A percentile compares a stretch with the other conserved stretches of the same genome.
Evolutionary conservation across 2,797 vertebrate genomes (phyloP).

Genomic region (Chrosomus eos): DNA sequence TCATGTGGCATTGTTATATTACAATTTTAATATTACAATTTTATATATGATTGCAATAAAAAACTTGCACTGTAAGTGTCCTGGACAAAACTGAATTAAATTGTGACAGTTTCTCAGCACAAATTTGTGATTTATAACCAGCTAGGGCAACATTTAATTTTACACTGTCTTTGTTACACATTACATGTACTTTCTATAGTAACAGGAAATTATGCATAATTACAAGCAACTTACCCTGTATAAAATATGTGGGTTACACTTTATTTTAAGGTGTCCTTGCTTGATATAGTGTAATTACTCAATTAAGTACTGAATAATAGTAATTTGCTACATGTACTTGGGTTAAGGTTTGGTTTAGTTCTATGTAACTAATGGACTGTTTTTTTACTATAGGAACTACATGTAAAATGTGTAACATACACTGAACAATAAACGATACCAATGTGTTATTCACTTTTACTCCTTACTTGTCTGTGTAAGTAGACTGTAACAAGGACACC

Average conservation of each 20-base stretch:
- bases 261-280: no score
- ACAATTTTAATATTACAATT: no score
- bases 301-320: no score
- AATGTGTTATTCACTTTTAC: not conserved
- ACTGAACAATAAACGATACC: no score
- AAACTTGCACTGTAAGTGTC: not conserved
- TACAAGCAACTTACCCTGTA: not conserved
- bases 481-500: not conserved
- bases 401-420: no score
- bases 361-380: no score
- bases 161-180: not conserved
- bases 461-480: not conserved
- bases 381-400: no score
- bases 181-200: not conserved
- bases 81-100: not conserved
- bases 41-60: not conserved
- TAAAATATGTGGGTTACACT: not conserved
- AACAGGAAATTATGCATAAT: not conserved
- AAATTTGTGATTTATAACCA: not conserved
- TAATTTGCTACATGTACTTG: no score
- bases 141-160: not conserved
- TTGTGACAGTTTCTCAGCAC: not conserved
- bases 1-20: not conserved
- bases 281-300: no score
- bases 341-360: no score